Conservation (phyloP, 1,140 invertebrate species). For the Phymastichus coffea region DNA sequence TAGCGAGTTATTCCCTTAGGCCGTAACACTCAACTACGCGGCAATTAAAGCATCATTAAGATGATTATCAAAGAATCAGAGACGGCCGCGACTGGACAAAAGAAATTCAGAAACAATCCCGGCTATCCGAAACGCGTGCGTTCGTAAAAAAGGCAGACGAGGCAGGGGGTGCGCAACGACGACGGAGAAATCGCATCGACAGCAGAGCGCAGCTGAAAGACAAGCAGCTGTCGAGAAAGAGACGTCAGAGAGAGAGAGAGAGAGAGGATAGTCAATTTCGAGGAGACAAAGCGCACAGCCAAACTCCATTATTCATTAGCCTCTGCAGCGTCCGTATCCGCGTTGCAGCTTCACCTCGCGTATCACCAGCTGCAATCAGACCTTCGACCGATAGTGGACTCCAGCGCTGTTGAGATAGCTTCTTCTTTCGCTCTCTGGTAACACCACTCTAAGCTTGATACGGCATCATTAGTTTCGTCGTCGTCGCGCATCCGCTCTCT, state of each 20-base stretch:
- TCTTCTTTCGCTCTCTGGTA: too few species aligned
- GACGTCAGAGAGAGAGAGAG: not conserved
- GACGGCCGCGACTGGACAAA: too few species aligned
- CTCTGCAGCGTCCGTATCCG: not conserved
- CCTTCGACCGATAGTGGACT: constrained; percentile 30
- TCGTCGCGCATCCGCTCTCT: constrained; percentile 30
- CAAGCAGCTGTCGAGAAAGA: not conserved
- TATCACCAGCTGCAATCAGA: constrained; percentile 23
- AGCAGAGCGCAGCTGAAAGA: not conserved
- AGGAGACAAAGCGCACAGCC: not conserved
- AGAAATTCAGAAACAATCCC: too few species aligned
- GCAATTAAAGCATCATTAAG: too few species aligned
- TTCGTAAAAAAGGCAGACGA: too few species aligned
- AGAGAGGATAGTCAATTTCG: not conserved
- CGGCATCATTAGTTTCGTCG: constrained; percentile 34
- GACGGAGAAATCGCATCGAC: too few species aligned
- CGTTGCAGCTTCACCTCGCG: not conserved
- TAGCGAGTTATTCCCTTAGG: too few species aligned
- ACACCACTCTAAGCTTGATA: constrained; percentile 37
- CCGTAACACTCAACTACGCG: too few species aligned
- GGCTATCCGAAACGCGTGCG: too few species aligned
- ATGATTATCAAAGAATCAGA: too few species aligned
- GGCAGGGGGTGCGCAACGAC: too few species aligned
- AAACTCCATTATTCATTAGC: not conserved
- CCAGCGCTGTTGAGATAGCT: constrained; percentile 34